Evolutionary conservation across 2,797 vertebrate genomes (phyloP).

Genomic region (Spinus pinus): DNA sequence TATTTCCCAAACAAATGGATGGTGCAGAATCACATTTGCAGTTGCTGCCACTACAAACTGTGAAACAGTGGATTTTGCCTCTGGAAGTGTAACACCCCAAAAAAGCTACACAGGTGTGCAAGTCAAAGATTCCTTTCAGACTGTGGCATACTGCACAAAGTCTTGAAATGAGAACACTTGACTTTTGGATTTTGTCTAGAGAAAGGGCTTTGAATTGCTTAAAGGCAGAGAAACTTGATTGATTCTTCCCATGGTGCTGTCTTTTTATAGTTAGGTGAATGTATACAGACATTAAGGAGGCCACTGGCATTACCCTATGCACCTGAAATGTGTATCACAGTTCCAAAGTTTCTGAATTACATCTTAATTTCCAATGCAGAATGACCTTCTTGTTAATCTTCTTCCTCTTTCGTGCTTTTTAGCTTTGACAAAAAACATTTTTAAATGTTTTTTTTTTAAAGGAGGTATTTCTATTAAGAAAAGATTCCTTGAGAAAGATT

Average conservation of each 20-base stretch:
- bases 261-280: slow-evolving; percentile 44
- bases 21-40: not conserved
- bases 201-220: not conserved
- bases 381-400: not conserved
- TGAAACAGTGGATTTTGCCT: not conserved
- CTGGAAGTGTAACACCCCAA: not conserved
- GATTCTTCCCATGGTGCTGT: slow-evolving; percentile 18
- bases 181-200: not conserved
- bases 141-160: not conserved
- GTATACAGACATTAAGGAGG: not conserved
- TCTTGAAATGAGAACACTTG: not conserved
- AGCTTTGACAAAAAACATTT: not conserved
- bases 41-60: not conserved
- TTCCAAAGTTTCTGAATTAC: not conserved
- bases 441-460: not conserved
- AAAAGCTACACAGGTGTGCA: not conserved
- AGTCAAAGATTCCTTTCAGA: not conserved
- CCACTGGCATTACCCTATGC: not conserved
- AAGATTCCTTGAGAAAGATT: not conserved
- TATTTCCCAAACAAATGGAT: not conserved
- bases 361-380: not conserved
- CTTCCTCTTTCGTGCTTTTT: not conserved
- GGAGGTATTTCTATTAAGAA: not conserved
- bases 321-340: not conserved
- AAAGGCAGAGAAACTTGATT: slow-evolving; percentile 18